phyloP scores from a whole-genome alignment of 1,140 invertebrate genomes.

The Saccostrea cuccullata region DNA sequence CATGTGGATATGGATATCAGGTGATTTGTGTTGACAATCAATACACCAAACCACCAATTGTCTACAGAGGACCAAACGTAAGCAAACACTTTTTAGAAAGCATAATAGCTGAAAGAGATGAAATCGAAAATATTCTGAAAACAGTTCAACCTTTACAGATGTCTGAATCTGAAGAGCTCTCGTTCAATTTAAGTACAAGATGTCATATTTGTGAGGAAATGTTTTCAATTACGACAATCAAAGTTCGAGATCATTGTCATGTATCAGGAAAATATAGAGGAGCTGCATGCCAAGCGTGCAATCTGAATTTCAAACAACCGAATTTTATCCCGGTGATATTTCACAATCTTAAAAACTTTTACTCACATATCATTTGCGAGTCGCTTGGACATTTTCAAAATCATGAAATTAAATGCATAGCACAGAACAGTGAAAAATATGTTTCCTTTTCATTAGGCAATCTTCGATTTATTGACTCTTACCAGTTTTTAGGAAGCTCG shows the following conservation, averaged over 20 bases:
- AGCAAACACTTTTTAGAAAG: constrained; percentile 15
- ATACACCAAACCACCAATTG: constrained; percentile 44
- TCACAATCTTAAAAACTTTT: constrained; percentile 77
- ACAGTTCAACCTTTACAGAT: constrained; percentile 2
- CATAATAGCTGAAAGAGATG: not conserved
- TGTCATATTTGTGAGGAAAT: constrained; percentile 36
- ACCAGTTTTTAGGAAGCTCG: constrained; percentile 38
- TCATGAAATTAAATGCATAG: constrained; percentile 69
- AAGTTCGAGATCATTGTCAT: constrained; percentile 43
- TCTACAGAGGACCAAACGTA: constrained; percentile 38
- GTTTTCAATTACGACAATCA: not conserved
- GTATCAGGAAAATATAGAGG: constrained; percentile 40
- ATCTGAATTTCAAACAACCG: constrained; percentile 45
- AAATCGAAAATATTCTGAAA: not conserved
- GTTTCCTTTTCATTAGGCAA: constrained; percentile 48
- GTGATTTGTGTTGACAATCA: constrained; percentile 16
- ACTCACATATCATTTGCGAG: constrained; percentile 75
- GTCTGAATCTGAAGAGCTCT: not conserved
- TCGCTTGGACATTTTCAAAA: constrained; percentile 65
- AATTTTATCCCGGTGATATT: constrained; percentile 73
- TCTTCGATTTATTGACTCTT: constrained; percentile 35
- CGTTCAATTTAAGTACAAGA: not conserved
- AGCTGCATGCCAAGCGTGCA: constrained; percentile 36
- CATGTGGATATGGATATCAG: constrained; percentile 42
- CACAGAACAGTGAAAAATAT: constrained; percentile 74